These are phyloP conservation scores for Ciconia stormi DNA, from an alignment of 2,113 vertebrate genomes.

Conservation along the genomic window DNA sequence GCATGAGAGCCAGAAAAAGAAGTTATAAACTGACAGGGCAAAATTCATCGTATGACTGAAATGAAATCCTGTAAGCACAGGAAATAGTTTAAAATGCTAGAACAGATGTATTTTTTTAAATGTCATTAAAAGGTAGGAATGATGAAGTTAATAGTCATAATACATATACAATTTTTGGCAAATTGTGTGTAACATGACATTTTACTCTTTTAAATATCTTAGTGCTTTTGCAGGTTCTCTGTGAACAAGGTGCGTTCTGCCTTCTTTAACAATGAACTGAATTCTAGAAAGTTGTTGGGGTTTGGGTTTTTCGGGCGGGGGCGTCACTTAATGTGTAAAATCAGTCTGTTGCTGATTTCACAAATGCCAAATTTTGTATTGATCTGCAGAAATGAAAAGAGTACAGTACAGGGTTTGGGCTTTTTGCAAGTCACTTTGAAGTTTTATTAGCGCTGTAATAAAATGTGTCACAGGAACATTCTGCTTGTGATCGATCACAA, in stretches of 20 bases:
- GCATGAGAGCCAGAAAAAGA: background rate
- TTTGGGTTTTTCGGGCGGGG: background rate
- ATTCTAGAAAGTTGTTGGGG: background rate
- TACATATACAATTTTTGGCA: fast-evolving
- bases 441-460: background rate
- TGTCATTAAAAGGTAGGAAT: background rate
- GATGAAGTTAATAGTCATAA: background rate
- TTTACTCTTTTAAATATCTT: background rate
- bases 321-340: background rate
- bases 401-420: background rate
- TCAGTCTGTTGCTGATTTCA: background rate
- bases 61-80: background rate
- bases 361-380: background rate
- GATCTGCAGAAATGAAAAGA: background rate
- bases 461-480: background rate
- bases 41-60: background rate
- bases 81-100: background rate
- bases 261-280: background rate
- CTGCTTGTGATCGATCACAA: background rate
- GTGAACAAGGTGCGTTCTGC: background rate
- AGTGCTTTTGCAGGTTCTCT: background rate
- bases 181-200: background rate
- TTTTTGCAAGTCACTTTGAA: background rate
- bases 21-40: background rate
- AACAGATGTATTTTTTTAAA: background rate